Evolutionary conservation across 2,797 vertebrate genomes (phyloP), one percentile per base, ranked within the genome.

Genomic region (Hippocampus kuda): DNA sequence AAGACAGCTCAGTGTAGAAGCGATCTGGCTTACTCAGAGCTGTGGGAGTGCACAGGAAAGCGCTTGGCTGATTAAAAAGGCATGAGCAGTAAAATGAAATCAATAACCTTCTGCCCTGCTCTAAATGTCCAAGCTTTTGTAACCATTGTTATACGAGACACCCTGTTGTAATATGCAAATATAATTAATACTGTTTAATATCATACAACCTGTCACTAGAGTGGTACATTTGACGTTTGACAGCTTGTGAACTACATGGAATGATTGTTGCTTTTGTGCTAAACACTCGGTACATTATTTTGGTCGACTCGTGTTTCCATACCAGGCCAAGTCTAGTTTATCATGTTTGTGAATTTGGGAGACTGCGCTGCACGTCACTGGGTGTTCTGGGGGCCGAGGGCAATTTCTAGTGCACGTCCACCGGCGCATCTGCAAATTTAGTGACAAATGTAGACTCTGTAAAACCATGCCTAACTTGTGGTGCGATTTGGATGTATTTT

Each of bases 21-120:
- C 79, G 70, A 86, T 83, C 77, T 62, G 75, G 77, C 83, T 84
- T 67, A 82, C 75, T 83, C 77, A 54, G 77, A 85, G 74, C 74
- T 51, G 73, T 68, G 83, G 66, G 68, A 76, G 76, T 72, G 80
- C 73, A 73, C 71, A 71, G 70, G 72, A 81, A 84, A 84, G 78
- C 62, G 68, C 65, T 70, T 78, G 66, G 79, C 86, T 86, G 85
- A 85, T 85, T 85, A 88, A 86, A 85, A 79, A 81, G 78, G 77
- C 77, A 84, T 79, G 79, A 82, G 80, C 67, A 18, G 75, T 71
- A 71, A 82, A 75, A 79, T 76, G 11, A 68, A 83, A 86, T 88
- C 81, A 67, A 87, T 83, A 83, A 67, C 61, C 67, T 65, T 74
- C 73, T 7, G 22, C 74, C 65, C 71, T 11, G 66, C 65, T 27